phyloP scores from a whole-genome alignment of 2,797 vertebrate species.

The Sebastiscus tertius region DNA sequence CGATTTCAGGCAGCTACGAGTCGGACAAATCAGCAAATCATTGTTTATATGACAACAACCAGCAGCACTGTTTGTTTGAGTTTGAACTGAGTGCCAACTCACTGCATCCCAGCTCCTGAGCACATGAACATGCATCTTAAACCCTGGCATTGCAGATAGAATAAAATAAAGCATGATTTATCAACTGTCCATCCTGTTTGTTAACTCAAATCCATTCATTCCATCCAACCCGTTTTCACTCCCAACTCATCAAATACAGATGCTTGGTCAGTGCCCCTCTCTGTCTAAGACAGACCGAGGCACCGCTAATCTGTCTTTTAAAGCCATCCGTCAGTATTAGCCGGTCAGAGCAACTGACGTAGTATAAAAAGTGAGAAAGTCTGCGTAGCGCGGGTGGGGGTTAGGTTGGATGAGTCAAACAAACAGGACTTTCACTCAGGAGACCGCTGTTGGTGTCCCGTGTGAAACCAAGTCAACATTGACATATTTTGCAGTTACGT shows the following conservation, averaged over 20 bases:
- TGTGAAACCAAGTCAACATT: not conserved
- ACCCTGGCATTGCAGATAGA: not conserved
- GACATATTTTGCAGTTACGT: not conserved
- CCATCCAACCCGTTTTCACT: not conserved
- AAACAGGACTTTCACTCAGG: not conserved
- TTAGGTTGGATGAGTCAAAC: not conserved
- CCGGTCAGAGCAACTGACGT: not conserved
- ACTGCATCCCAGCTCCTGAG: not conserved
- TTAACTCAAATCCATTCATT: not conserved
- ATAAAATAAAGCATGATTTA: not conserved
- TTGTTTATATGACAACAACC: slow-evolving; percentile 6
- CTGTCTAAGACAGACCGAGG: too few relatives aligned
- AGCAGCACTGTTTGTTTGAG: not conserved
- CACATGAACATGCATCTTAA: not conserved
- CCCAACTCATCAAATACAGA: too few relatives aligned
- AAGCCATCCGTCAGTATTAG: not conserved
- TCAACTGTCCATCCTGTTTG: not conserved
- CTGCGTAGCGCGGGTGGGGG: too few relatives aligned
- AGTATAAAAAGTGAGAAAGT: not conserved
- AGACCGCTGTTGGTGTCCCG: not conserved
- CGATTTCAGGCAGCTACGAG: not conserved
- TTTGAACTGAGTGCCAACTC: not conserved
- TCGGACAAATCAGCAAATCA: slow-evolving; percentile 8
- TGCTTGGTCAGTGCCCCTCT: not conserved
- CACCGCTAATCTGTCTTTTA: too few relatives aligned